Conservation (phyloP, 2,113 vertebrate genomes). For the Urocitellus parryii region DNA sequence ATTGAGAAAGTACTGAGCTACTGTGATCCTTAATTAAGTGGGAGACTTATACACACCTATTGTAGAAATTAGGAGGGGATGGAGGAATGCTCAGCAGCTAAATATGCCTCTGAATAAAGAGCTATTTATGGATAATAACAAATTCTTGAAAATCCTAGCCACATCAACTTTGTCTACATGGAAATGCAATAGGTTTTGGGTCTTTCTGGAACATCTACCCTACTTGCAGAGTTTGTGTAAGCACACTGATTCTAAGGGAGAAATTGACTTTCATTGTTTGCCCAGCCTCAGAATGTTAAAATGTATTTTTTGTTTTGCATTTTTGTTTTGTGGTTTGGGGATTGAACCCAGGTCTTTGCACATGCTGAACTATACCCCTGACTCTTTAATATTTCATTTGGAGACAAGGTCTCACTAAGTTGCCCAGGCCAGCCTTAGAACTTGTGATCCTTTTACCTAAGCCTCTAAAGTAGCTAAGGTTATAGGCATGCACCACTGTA, state of each 20-base stretch:
- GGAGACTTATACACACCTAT: not conserved
- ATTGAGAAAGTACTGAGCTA: not conserved
- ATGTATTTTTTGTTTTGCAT: not conserved
- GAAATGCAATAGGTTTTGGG: not conserved
- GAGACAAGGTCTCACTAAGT: too few species aligned
- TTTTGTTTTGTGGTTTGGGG: too few species aligned
- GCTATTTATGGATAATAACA: not conserved
- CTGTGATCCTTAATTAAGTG: not conserved
- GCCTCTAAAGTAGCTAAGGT: too few species aligned
- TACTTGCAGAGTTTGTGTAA: not conserved
- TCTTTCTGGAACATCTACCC: not conserved
- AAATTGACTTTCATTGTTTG: constrained; percentile 20
- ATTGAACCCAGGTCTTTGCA: too few species aligned
- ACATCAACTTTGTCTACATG: not conserved
- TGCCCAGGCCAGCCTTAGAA: too few species aligned
- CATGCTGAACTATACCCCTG: too few species aligned
- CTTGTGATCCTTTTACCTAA: too few species aligned
- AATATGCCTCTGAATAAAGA: not conserved
- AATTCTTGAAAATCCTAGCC: not conserved
- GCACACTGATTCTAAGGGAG: not conserved
- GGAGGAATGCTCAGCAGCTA: not conserved
- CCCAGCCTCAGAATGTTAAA: not conserved
- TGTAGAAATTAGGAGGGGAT: not conserved
- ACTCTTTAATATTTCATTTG: too few species aligned
- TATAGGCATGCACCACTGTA: too few species aligned